Evolutionary conservation across 2,113 vertebrate genomes (phyloP), one percentile per base, ranked within the genome.

Genomic region (Todiramphus chloris): DNA sequence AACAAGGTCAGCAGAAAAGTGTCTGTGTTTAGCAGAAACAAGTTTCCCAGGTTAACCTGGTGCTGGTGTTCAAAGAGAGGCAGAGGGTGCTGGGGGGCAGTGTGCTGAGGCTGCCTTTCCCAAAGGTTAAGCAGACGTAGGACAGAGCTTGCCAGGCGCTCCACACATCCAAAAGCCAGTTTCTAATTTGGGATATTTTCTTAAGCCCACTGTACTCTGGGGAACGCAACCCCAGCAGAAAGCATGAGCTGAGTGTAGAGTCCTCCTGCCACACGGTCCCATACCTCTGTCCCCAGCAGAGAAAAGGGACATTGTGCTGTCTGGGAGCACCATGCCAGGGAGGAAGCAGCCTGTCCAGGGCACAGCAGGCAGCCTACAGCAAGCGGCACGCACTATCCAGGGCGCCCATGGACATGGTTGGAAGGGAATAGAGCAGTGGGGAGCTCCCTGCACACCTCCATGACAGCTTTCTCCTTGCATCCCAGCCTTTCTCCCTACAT

Each of bases 151-250:
- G 89, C 66, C 75, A 92, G 70, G 74, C 8, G 2, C 39, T 59
- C 13, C 55, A 46, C 55, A 48, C 59, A 74, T 70, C 37, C 89
- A 51, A 75, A 94, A 96, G 62, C 66, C 87, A 91, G 55, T 62
- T 95, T 94, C 93, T 96, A 95, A 93, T 94, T 62, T 87, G 59
- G 90, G 90, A 84, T 8, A 79, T 73, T 89, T 87, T 85, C 69
- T 70, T 78, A 89, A 80, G 76, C 30, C 56, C 27, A 20, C 70
- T 85, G 37, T 55, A 66, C 78, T 77, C 90, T 67, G 55, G 84
- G 69, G 87, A 94, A 91, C 0, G n/a, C 84, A 90, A 74, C 27
- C 66, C 27, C 6, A 0, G 35, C 62, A 72, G 76, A 83, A 96
- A 37, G n/a, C 80, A 75, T 25, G 46, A 83, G 56, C 50, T 5